Evolutionary conservation across 2,113 vertebrate species (phyloP).

Genomic region (human (Homo sapiens)): DNA sequence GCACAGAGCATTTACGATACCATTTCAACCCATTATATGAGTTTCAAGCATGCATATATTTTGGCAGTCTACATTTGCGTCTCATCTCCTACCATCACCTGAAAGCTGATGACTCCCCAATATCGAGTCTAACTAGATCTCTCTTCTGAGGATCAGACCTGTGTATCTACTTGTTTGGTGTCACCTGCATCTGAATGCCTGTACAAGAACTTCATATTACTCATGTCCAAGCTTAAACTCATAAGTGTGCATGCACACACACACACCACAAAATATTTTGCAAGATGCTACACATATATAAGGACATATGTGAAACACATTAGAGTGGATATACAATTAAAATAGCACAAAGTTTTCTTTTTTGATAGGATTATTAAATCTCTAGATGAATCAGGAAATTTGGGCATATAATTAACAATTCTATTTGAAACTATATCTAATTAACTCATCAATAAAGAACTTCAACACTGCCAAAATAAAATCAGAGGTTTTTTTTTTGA

Average conservation of each 20-base stretch:
- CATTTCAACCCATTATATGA: background rate
- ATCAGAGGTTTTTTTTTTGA: background rate
- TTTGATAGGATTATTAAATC: background rate
- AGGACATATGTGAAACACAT: background rate
- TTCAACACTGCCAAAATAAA: conserved; percentile 12
- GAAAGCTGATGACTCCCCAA: background rate
- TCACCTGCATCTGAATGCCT: background rate
- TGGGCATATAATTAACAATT: background rate
- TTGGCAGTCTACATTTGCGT: background rate
- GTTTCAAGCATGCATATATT: background rate
- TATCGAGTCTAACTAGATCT: background rate
- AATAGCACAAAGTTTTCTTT: background rate
- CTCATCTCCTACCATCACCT: background rate
- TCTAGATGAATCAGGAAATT: background rate
- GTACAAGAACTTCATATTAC: background rate
- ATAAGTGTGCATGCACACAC: background rate
- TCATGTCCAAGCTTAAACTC: background rate
- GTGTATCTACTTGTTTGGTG: background rate
- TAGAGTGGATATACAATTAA: background rate
- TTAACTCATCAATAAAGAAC: background rate
- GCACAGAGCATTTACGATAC: background rate
- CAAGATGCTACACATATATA: background rate
- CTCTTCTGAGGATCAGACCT: background rate
- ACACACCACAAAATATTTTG: no score
- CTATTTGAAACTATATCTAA: background rate